Conservation (phyloP, 2,113 vertebrate species). For the Arothron firmamentum region DNA sequence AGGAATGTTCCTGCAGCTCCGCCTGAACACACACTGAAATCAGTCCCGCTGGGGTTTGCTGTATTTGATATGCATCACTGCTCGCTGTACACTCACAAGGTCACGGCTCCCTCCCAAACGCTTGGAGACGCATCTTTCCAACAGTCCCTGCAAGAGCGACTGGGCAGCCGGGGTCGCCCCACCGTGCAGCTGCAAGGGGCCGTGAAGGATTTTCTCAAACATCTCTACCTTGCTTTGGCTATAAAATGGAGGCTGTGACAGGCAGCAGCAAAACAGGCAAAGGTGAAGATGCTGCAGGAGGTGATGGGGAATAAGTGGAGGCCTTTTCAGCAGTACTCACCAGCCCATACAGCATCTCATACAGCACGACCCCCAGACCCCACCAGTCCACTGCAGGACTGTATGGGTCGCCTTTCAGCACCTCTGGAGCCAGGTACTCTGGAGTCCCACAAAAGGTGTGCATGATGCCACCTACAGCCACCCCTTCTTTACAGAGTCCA, state of each 20-base stretch:
- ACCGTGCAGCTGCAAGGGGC: conserved; percentile 60
- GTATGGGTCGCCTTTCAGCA: conserved; percentile 71
- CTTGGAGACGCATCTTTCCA: conserved; percentile 66
- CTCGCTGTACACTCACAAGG: conserved; percentile 60
- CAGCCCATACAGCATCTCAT: conserved; percentile 78
- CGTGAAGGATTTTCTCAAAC: conserved; percentile 76
- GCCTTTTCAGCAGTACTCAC: conserved; percentile 44
- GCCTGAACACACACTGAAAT: conserved; percentile 46
- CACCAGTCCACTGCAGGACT: conserved; percentile 79
- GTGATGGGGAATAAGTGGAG: not conserved
- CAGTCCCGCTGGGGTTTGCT: not conserved
- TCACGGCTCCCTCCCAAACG: conserved; percentile 68
- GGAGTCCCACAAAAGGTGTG: conserved; percentile 78
- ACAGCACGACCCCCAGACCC: conserved; percentile 75
- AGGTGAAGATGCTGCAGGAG: conserved; percentile 5
- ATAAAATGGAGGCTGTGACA: conserved; percentile 76
- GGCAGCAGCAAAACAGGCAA: not conserved
- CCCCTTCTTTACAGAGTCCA: conserved; percentile 77
- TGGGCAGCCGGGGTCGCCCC: conserved; percentile 55
- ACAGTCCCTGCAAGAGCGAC: conserved; percentile 67
- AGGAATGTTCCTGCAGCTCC: conserved; percentile 72
- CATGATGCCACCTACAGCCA: conserved; percentile 63
- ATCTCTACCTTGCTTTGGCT: conserved; percentile 68
- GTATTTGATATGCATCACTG: not conserved
- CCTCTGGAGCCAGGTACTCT: conserved; percentile 77